phyloP scores from a whole-genome alignment of 1,140 invertebrate species.

The Trichonephila inaurata region DNA sequence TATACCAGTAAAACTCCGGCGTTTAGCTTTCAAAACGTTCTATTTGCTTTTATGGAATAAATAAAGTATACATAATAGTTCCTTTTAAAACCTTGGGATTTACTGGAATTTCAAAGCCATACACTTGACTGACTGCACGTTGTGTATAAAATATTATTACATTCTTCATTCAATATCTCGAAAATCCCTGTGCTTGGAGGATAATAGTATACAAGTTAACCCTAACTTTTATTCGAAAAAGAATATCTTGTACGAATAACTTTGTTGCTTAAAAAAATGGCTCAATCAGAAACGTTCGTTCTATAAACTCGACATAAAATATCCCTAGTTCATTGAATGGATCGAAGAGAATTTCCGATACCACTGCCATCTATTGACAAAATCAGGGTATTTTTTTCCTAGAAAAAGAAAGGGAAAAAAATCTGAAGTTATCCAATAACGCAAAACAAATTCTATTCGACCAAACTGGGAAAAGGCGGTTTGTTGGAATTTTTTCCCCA shows the following conservation, averaged over 20 bases:
- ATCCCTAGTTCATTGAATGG: not conserved
- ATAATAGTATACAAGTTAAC: too few species aligned
- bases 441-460: slow-evolving; percentile 65
- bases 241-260: not conserved
- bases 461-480: not conserved
- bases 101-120: too few species aligned
- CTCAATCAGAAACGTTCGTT: not conserved
- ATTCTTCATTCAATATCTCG: not conserved
- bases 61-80: too few species aligned
- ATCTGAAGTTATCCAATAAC: slow-evolving; percentile 61
- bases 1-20: too few species aligned
- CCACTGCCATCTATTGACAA: not conserved
- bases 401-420: not conserved
- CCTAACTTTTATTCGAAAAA: not conserved
- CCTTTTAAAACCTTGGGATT: too few species aligned
- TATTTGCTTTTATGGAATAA: too few species aligned
- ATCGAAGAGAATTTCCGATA: not conserved
- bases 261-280: not conserved
- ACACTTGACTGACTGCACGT: too few species aligned
- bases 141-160: too few species aligned
- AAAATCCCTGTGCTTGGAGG: not conserved
- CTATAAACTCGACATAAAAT: not conserved
- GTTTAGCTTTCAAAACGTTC: too few species aligned
- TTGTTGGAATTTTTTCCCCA: not conserved
- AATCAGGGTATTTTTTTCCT: not conserved